A percentile compares a stretch with the other conserved stretches of the same genome.
Evolutionary conservation across 2,888 invertebrate species (phyloP).

Genomic region (Syrphus vitripennis): DNA sequence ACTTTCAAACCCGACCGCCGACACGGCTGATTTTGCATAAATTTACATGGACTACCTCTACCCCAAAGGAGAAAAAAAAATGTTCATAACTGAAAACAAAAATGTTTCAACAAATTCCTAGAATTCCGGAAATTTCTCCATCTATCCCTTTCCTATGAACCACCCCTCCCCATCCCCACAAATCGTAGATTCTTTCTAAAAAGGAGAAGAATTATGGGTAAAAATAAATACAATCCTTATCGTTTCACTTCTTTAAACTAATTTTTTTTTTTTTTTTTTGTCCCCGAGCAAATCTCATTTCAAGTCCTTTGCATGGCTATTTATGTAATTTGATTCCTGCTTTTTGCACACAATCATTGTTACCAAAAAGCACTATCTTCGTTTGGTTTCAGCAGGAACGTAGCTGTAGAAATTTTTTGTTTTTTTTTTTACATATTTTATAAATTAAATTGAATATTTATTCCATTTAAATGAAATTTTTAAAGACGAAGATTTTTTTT

Average conservation of each 20-base stretch:
- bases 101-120: not conserved
- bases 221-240: conserved; percentile 42
- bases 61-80: too few species aligned
- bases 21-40: conserved; percentile 47
- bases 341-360: conserved; percentile 21
- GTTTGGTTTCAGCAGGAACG: not conserved
- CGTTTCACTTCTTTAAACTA: conserved; percentile 7
- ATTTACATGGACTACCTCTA: conserved; percentile 57
- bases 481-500: too few species aligned
- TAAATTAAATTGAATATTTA: conserved; percentile 45
- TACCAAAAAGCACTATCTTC: conserved; percentile 2
- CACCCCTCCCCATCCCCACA: not conserved
- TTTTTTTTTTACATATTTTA: not conserved
- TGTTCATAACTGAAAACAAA: conserved; percentile 4
- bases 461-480: not conserved
- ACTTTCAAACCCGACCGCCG: conserved; percentile 7
- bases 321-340: conserved; percentile 44
- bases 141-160: not conserved
- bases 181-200: not conserved
- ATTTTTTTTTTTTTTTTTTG: too few species aligned
- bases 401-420: conserved; percentile 19
- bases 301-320: conserved; percentile 62
- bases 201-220: conserved; percentile 4
- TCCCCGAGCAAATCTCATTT: conserved; percentile 52
- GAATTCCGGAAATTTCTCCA: not conserved